Conservation (phyloP, 2,888 invertebrate species). For the Cryptus armator region DNA sequence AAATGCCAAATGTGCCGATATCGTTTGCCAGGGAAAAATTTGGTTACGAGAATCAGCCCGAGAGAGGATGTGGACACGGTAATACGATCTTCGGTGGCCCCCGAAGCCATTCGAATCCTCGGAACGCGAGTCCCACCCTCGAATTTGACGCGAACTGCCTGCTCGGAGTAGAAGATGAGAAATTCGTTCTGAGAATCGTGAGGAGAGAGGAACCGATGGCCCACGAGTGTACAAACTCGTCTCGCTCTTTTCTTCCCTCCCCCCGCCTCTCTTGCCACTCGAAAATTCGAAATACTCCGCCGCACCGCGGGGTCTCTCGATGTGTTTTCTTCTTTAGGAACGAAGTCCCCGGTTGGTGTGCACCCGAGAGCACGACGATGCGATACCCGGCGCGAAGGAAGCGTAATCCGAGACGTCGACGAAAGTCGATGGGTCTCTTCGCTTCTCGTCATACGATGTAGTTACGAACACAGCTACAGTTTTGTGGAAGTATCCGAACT, state of each 20-base stretch:
- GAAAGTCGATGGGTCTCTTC: slow-evolving; percentile 66
- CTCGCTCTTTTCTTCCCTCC: slow-evolving; percentile 28
- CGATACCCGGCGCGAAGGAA: slow-evolving; percentile 61
- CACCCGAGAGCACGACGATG: neutral
- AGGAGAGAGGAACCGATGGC: slow-evolving; percentile 55
- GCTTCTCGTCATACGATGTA: neutral
- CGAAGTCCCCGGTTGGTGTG: slow-evolving; percentile 42
- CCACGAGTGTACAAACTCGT: slow-evolving; percentile 48
- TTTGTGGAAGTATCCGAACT: neutral
- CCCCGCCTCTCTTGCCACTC: slow-evolving; percentile 48
- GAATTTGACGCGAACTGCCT: slow-evolving; percentile 13
- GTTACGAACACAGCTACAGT: neutral
- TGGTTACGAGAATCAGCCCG: neutral
- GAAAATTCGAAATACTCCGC: slow-evolving; percentile 65
- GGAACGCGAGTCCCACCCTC: slow-evolving; percentile 60
- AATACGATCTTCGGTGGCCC: slow-evolving; percentile 65
- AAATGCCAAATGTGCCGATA: neutral
- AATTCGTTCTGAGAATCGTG: slow-evolving; percentile 69
- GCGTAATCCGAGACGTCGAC: slow-evolving; percentile 77
- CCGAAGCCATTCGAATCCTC: slow-evolving; percentile 57
- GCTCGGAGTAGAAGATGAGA: slow-evolving; percentile 51
- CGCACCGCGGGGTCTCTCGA: slow-evolving; percentile 60
- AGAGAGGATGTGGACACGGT: slow-evolving; percentile 46
- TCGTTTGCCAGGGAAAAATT: slow-evolving; percentile 12
- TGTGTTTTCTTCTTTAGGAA: slow-evolving; percentile 54